A percentile compares a stretch with the other conserved stretches of the same genome.
phyloP scores from a whole-genome alignment of 2,888 invertebrate species.

The Cantharis lateralis region DNA sequence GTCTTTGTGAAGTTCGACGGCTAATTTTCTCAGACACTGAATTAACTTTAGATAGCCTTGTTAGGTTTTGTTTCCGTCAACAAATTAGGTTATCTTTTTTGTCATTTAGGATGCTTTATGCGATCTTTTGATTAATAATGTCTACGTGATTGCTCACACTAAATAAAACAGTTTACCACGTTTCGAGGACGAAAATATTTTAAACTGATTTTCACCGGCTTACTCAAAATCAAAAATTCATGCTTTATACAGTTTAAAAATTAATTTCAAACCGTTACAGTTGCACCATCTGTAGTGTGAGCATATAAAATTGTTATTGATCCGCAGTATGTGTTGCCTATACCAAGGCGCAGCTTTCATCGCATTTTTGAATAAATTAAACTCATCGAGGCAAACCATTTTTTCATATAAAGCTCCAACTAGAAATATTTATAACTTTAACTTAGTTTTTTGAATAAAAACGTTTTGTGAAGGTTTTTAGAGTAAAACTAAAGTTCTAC shows the following conservation, averaged over 20 bases:
- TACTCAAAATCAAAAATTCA: not conserved
- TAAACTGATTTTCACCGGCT: not conserved
- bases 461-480: too few species aligned
- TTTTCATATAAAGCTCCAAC: not conserved
- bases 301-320: not conserved
- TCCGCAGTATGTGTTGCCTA: constrained; percentile 7
- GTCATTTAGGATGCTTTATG: constrained; percentile 7
- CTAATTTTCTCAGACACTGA: constrained; percentile 41
- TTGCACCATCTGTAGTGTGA: not conserved
- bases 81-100: constrained; percentile 39
- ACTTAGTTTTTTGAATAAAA: too few species aligned
- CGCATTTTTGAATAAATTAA: not conserved
- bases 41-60: constrained; percentile 40
- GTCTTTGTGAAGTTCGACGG: constrained; percentile 41
- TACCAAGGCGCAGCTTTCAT: not conserved
- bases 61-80: constrained; percentile 41
- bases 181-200: not conserved
- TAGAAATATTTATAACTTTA: too few species aligned
- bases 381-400: not conserved
- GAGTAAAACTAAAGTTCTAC: too few species aligned
- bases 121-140: not conserved
- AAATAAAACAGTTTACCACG: not conserved
- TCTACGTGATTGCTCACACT: not conserved
- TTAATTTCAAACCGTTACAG: not conserved
- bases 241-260: not conserved